Base-by-base conservation (phyloP, 2,797 vertebrate genomes). In the Centroberyx gerrardi region DNA sequence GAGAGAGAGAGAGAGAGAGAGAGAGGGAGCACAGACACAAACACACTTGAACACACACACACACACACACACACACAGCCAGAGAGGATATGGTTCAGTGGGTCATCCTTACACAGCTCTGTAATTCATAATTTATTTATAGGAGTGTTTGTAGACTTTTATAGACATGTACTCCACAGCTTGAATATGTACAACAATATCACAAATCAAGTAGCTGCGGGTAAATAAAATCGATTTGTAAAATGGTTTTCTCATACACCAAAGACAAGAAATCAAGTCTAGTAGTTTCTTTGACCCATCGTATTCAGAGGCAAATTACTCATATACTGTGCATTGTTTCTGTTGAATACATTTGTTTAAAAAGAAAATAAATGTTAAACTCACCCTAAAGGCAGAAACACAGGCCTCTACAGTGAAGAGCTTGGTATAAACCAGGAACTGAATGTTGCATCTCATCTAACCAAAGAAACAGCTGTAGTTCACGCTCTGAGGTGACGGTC, bases 311-410 rank as follows among this genome's bases (percentile, higher is more conserved):
- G 14, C 8, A 18, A 18, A 13, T 68, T n/a, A 9, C 17, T 56
- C 7, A 59, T 49, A 5, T 61, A 44, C 33, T 33, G 6, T 6
- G 22, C 2, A 27, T 2, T 22, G 15, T 36, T 52, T 62, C 36
- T 27, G 6, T 42, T 74, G 31, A 64, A 62, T 2, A 7, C 2
- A 46, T 44, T 9, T 33, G 40, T 58, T 58, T 28, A 42, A 54
- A 71, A 65, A 46, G 48, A 80, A 0, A 13, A 17, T 64, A 67
- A 72, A 81, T 60, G 46, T 54, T 54, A 33, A 1, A 64, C 80
- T 84, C 72, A 64, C 70, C 74, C 44, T 44, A 22, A 2, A 82
- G 38, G 29, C 33, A 73, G 14, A 55, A 59, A 72, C 22, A 53
- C 36, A 53, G 46, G 31, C 33, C 48, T 17, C 0, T 8, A 22